These are phyloP conservation scores for Girardinus metallicus DNA, from an alignment of 2,797 vertebrate genomes.

Conservation along the genomic window DNA sequence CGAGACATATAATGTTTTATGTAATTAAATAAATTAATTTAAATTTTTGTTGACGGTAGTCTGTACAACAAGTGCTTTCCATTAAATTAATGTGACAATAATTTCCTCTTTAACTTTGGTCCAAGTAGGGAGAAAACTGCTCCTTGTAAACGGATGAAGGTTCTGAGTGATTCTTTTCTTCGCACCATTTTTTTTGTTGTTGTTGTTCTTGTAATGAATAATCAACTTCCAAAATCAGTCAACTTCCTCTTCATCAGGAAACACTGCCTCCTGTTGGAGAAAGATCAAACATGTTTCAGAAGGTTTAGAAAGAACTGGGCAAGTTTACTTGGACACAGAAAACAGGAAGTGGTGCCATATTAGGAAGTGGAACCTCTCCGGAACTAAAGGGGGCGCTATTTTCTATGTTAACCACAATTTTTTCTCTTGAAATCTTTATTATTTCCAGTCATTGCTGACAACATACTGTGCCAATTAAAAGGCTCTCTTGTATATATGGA, in stretches of 20 bases:
- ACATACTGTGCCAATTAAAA: too few species aligned
- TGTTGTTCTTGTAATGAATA: not conserved
- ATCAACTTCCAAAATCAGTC: constrained; percentile 40
- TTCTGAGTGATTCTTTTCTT: not conserved
- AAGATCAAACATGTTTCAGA: not conserved
- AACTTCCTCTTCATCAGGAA: constrained; percentile 69
- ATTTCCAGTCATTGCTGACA: too few species aligned
- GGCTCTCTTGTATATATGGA: too few species aligned
- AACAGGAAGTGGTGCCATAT: too few species aligned
- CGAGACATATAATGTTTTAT: not conserved
- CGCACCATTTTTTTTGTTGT: not conserved
- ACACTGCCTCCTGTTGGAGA: constrained; percentile 74
- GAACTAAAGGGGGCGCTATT: too few species aligned
- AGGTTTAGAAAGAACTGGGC: too few species aligned
- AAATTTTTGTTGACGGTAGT: not conserved
- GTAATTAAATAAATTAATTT: not conserved
- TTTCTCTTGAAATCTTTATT: too few species aligned
- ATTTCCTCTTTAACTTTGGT: not conserved
- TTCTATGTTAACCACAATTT: too few species aligned
- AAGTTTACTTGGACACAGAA: too few species aligned
- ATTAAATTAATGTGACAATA: not conserved
- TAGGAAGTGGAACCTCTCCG: too few species aligned
- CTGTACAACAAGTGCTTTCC: not conserved
- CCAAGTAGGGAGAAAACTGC: not conserved
- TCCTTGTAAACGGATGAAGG: not conserved